Base-by-base conservation (phyloP, 1,140 invertebrate species). In the Elymnias hypermnestra region DNA sequence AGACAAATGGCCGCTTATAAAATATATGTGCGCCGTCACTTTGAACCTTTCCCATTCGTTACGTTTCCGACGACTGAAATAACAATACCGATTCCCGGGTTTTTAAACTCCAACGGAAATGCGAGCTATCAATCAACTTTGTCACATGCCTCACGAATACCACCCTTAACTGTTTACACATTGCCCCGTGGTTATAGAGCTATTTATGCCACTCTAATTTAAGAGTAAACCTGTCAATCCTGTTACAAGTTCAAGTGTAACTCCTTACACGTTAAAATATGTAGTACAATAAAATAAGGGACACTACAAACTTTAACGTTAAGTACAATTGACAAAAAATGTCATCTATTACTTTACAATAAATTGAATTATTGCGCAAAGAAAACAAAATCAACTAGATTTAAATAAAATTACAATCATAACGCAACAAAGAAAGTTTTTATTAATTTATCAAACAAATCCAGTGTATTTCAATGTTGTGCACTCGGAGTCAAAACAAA, bases 1-100 rank as follows among this genome's bases (percentile, higher is more conserved):
- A 68, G 75, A 83, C 79, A 83, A 81, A 83, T 81, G 70, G 73
- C 53, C 48, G 63, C 53, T 58, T 75, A 75, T 73, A 77, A 81
- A 74, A 78, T 74, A 73, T 75, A 70, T 59, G 63, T 64, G 53
- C 43, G 56, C 59, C 65, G 66, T 72, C 71, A 76, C 73, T 79
- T 70, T 71, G 64, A 76, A 72, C 67, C 54, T 63, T 68, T 54
- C 69, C 64, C 68, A 73, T 72, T 70, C 63, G 62, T 72, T 77
- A 67, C 67, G 67, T 69, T 71, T 68, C 65, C 72, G 69, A 73
- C 57, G 76, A 73, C 76, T 78, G 72, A 81, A 83, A 83, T 78
- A 83, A 83, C 76, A 81, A 81, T 73, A 64, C 64, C 53, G 57
- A 57, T 52, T 59, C 47, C 40, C 50, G 51, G 55, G 55, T 70